A percentile compares a stretch with the other conserved stretches of the same genome.
These are phyloP conservation scores for Zosterops hypoxanthus DNA, from an alignment of 2,113 vertebrate species.

Conservation along the genomic window DNA sequence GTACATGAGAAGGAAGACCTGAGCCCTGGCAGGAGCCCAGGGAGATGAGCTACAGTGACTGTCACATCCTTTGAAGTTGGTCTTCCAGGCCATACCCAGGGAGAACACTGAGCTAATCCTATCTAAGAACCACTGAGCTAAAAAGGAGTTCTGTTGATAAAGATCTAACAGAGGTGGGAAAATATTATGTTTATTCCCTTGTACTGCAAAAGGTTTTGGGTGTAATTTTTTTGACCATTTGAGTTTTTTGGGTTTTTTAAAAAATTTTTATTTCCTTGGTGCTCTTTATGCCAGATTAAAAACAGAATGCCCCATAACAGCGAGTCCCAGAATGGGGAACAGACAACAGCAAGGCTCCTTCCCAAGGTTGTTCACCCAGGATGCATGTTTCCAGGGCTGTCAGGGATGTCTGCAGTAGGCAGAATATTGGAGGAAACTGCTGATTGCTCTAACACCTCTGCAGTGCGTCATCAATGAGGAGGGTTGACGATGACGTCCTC, in stretches of 20 bases:
- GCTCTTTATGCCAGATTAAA: constrained; percentile 24
- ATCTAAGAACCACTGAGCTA: neutral
- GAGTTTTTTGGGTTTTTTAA: neutral
- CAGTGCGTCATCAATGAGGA: neutral
- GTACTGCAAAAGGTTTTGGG: neutral
- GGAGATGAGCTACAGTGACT: neutral
- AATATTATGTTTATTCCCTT: neutral
- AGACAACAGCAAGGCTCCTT: neutral
- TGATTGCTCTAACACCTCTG: constrained; percentile 6
- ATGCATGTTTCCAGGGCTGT: neutral
- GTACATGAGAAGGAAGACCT: neutral
- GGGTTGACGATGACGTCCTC: neutral
- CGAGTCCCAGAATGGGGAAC: constrained; percentile 29
- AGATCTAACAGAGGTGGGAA: neutral
- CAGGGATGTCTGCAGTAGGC: neutral
- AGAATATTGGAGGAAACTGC: neutral
- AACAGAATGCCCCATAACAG: neutral
- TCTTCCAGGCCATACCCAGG: neutral
- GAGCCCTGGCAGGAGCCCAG: neutral
- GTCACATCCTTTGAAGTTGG: neutral
- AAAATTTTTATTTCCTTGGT: constrained; percentile 46
- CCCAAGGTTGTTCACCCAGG: neutral
- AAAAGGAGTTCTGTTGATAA: neutral
- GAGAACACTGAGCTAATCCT: neutral
- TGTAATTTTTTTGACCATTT: neutral